These are phyloP conservation scores for Diadema setosum DNA, from an alignment of 35 echinoderm and acorn worm genomes.

Conservation along the genomic window DNA sequence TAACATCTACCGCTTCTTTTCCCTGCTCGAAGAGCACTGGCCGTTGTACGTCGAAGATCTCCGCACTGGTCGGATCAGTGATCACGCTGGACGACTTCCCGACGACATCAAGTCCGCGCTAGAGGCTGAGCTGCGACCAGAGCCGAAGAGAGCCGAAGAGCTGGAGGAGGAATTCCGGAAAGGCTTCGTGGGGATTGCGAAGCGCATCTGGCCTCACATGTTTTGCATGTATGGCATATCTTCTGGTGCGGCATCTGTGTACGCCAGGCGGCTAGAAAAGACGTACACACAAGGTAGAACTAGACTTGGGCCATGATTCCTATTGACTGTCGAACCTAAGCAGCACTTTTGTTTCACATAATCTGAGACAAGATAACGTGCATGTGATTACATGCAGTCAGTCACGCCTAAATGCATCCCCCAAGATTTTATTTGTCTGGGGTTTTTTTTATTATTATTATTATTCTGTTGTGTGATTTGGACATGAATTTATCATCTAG, in stretches of 20 bases:
- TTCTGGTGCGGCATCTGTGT: background rate
- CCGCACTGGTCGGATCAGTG: background rate
- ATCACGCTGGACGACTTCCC: background rate
- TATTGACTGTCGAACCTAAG: too few relatives aligned
- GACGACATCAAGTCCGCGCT: background rate
- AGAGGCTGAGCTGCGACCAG: background rate
- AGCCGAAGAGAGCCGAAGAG: slow-evolving; percentile 16
- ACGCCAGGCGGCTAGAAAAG: background rate
- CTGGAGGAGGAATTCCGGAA: slow-evolving; percentile 29
- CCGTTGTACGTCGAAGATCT: background rate
- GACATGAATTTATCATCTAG: too few relatives aligned
- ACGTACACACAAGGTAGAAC: slow-evolving; percentile 20
- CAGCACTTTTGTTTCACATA: too few relatives aligned
- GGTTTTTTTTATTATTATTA: too few relatives aligned
- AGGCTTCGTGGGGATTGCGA: slow-evolving; percentile 37
- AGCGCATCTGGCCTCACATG: slow-evolving; percentile 26
- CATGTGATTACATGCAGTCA: too few relatives aligned
- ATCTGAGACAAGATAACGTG: too few relatives aligned
- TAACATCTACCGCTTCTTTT: background rate
- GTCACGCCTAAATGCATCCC: too few relatives aligned
- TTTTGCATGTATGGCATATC: background rate
- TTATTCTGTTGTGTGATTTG: too few relatives aligned
- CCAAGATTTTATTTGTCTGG: too few relatives aligned
- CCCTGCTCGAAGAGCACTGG: slow-evolving; percentile 7
- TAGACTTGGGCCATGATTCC: too few relatives aligned